Evolutionary conservation across 2,888 invertebrate species (phyloP).

Genomic region (Anticlea derivata): DNA sequence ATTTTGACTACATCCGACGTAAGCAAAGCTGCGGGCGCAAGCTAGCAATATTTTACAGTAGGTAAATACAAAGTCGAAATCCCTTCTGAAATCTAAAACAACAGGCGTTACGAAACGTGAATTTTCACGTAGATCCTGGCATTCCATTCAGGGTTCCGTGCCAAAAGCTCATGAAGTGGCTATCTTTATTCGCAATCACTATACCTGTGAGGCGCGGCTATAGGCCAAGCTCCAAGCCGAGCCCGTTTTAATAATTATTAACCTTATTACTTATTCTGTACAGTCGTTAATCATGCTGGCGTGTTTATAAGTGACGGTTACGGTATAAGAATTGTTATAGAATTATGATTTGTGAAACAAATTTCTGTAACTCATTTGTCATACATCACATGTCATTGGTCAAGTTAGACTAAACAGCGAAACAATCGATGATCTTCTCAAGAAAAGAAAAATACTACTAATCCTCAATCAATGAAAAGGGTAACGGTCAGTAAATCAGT

Average conservation of each 20-base stretch:
- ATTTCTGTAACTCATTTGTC: background rate
- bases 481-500: no score
- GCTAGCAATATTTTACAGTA: no score
- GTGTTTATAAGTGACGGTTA: constrained; percentile 14
- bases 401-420: no score
- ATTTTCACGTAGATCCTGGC: constrained; percentile 25
- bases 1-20: no score
- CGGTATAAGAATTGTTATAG: background rate
- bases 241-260: constrained; percentile 18
- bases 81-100: background rate
- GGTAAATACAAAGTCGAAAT: background rate
- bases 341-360: background rate
- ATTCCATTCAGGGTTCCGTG: constrained; percentile 21
- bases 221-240: constrained; percentile 8
- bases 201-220: constrained; percentile 19
- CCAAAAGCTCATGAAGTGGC: constrained; percentile 18
- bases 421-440: no score
- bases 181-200: constrained; percentile 26
- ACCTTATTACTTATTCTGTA: constrained; percentile 2
- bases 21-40: no score
- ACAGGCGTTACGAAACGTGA: background rate
- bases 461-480: no score
- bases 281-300: constrained; percentile 6
- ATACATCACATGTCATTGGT: no score
- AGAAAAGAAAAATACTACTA: no score